These are phyloP conservation scores for Enteromius trimaculatus DNA, from an alignment of 2,797 vertebrate genomes.

Conservation along the genomic window DNA sequence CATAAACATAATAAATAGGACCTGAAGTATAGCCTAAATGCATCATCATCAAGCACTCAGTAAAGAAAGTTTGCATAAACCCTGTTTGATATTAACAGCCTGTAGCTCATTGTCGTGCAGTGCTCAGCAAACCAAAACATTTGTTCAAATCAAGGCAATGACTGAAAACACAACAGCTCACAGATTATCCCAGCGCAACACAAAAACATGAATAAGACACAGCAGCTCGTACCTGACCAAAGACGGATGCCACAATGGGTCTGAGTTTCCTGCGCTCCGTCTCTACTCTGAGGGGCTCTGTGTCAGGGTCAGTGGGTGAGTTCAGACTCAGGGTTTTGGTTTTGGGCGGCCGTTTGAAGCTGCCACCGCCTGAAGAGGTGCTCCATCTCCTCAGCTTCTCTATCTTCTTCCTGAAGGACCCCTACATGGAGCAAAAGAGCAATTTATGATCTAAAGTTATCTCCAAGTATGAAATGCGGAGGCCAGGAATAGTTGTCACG, in stretches of 20 bases:
- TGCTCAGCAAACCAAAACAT: not conserved
- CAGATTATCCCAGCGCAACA: not conserved
- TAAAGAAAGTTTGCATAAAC: not conserved
- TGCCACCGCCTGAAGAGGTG: conserved; percentile 65
- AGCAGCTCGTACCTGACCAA: conserved; percentile 77
- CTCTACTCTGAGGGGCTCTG: conserved; percentile 67
- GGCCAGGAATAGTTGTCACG: not conserved
- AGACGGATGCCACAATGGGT: conserved; percentile 80
- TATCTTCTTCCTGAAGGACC: conserved; percentile 81
- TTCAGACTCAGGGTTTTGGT: conserved; percentile 75
- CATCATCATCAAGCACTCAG: not conserved
- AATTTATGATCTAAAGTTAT: not conserved
- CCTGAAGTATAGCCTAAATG: not conserved
- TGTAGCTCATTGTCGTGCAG: not conserved
- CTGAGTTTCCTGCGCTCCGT: conserved; percentile 69
- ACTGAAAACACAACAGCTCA: not conserved
- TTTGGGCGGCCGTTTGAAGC: conserved; percentile 74
- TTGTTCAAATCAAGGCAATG: not conserved
- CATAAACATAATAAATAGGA: not conserved
- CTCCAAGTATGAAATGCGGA: not conserved
- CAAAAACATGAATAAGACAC: not conserved
- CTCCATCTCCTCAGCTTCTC: conserved; percentile 81
- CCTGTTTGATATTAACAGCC: not conserved
- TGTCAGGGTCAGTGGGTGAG: conserved; percentile 66
- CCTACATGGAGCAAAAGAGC: conserved; percentile 61